Evolutionary conservation across 2,797 vertebrate species (phyloP), one percentile per base, ranked within the genome.

Genomic region (Falco concolor): DNA sequence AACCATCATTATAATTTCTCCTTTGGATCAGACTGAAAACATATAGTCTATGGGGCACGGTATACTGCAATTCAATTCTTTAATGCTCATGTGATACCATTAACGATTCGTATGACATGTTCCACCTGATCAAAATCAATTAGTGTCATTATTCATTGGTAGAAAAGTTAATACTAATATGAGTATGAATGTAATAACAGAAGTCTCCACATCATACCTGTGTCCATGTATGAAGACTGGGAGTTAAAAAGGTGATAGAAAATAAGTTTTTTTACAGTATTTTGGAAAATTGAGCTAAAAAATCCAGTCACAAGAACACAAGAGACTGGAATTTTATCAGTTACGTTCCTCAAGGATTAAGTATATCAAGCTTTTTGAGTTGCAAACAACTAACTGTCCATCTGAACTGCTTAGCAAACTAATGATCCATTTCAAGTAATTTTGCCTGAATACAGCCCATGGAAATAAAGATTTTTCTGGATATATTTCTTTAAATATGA

Each of bases 11-110:
- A 25, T 30, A 36, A 76, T 47, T 78, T 84, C 38, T 28, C 12
- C 47, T 89, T 68, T 50, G 40, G 21, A 47, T 72, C 36, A 80
- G 68, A 64, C 10, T 14, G 13, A 6, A 52, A 57, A 47, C 5
- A 61, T 72, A 82, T n/a, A 3, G 16, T 61, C 28, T 73, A 27
- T 47, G 17, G 16, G 45, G 10, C 27, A 49, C 21, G 8, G 16
- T 64, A 45, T 54, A 22, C 8, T 56, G 30, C 36, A 80, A 22
- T 67, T 75, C 69, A 72, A 2, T 59, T 72, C 36, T 57, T 50
- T 0, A 22, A 0, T 16, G 30, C 10, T 57, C 8, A 40, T 54
- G 13, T 5, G 2, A 30, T 27, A 57, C 42, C 4, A 2, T 44
- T 82, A 67, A 44, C 23, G 9, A 54, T 69, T 56, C 17, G 3